Evolutionary conservation across 2,113 vertebrate genomes (phyloP).

Genomic region (Labeo rohita): DNA sequence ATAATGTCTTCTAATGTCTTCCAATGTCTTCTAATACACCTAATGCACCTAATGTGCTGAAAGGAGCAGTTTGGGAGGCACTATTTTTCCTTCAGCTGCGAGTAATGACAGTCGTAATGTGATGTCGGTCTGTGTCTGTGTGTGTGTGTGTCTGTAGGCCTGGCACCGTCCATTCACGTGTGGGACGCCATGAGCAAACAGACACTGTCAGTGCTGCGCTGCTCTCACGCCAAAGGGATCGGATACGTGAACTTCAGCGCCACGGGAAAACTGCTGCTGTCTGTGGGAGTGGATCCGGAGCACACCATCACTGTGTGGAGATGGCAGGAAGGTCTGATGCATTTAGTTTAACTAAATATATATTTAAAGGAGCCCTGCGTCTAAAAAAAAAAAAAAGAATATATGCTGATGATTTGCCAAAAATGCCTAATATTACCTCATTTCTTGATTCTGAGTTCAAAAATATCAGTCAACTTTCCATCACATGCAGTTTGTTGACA

Average conservation of each 20-base stretch:
- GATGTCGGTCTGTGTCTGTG: conserved; percentile 8
- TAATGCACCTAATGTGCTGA: not conserved
- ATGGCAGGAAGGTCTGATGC: conserved; percentile 92
- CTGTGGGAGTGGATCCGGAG: conserved; percentile 92
- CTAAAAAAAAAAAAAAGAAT: no score
- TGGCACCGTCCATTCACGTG: conserved; percentile 91
- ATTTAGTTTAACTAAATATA: not conserved
- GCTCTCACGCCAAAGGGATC: conserved; percentile 90
- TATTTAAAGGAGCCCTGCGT: no score
- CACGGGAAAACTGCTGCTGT: conserved; percentile 93
- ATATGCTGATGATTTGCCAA: no score
- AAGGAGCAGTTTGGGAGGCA: not conserved
- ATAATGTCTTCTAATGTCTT: not conserved
- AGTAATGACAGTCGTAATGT: not conserved
- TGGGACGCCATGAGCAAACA: conserved; percentile 96
- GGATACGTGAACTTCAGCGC: conserved; percentile 95
- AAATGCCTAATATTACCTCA: not conserved
- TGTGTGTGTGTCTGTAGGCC: conserved; percentile 73
- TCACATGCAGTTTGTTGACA: no score
- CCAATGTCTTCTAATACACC: not conserved
- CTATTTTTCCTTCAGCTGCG: not conserved
- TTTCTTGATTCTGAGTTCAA: no score
- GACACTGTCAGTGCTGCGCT: conserved; percentile 94
- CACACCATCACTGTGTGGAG: conserved; percentile 96
- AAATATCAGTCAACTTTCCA: no score